Evolutionary conservation across 2,888 invertebrate genomes (phyloP).

Genomic region (Alentia gelatinosa): DNA sequence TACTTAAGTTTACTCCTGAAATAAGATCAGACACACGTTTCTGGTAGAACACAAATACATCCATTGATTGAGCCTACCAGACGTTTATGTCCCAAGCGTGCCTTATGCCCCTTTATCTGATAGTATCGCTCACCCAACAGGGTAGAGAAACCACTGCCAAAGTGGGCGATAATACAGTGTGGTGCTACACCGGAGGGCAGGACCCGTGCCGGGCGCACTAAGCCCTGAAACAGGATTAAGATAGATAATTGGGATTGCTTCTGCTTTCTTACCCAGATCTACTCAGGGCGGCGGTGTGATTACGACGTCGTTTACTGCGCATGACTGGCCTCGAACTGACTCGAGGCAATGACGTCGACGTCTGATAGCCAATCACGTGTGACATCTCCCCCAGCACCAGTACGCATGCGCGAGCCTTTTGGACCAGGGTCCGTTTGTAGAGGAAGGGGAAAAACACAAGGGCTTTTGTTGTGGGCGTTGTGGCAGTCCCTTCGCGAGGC

Average conservation of each 20-base stretch:
- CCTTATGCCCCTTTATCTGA: background rate
- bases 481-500: background rate
- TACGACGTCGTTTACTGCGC: background rate
- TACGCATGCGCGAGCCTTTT: slow-evolving; percentile 20
- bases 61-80: background rate
- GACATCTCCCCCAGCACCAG: background rate
- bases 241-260: slow-evolving; percentile 31
- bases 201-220: background rate
- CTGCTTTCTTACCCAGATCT: slow-evolving; percentile 30
- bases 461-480: background rate
- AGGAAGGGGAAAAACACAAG: background rate
- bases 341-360: background rate
- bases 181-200: background rate
- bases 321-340: background rate
- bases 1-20: too few species aligned
- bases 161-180: background rate
- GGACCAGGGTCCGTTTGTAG: background rate
- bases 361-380: slow-evolving; percentile 37
- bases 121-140: background rate
- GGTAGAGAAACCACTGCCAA: background rate
- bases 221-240: slow-evolving; percentile 6
- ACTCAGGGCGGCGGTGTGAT: background rate
- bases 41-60: background rate
- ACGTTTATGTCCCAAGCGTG: background rate
- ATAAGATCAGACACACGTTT: too few species aligned